phyloP scores from a whole-genome alignment of 2,797 vertebrate genomes.

The Crocodylus rhombifer region DNA sequence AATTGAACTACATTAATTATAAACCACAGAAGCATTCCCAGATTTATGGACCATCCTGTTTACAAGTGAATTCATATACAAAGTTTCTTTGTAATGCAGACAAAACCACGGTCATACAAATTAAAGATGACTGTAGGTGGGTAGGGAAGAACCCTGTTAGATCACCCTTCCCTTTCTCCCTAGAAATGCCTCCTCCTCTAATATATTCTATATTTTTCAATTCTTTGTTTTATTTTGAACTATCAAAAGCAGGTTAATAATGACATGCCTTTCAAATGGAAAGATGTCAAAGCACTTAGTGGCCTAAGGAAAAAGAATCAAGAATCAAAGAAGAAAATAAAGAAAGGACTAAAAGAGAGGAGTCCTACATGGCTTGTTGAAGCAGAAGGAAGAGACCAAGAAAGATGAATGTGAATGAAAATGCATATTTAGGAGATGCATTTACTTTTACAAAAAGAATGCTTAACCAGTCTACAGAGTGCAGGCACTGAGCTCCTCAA shows the following conservation, averaged over 20 bases:
- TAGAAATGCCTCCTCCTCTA: not conserved
- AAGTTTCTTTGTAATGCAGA: not conserved
- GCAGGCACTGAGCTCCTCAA: slow-evolving; percentile 56
- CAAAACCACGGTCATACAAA: not conserved
- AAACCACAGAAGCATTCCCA: not conserved
- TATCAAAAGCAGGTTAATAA: not conserved
- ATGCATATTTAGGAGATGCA: not conserved
- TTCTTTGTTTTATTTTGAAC: not conserved
- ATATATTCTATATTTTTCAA: fast-evolving
- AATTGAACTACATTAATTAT: fast-evolving
- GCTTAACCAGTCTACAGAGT: slow-evolving; percentile 13
- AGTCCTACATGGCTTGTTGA: not conserved
- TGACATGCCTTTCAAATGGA: not conserved
- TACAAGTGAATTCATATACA: fast-evolving
- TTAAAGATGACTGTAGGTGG: not conserved
- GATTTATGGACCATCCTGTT: not conserved
- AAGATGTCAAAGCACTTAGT: not conserved
- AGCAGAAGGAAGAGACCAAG: not conserved
- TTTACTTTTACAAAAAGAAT: slow-evolving; percentile 26
- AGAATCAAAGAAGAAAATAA: slow-evolving; percentile 2
- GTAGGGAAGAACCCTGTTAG: not conserved
- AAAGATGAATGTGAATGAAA: slow-evolving; percentile 27
- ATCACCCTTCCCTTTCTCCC: not conserved
- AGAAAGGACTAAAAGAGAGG: not conserved
- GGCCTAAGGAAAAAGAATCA: not conserved